Conservation (phyloP, 2,797 vertebrate species). For the Thunnus albacares region DNA sequence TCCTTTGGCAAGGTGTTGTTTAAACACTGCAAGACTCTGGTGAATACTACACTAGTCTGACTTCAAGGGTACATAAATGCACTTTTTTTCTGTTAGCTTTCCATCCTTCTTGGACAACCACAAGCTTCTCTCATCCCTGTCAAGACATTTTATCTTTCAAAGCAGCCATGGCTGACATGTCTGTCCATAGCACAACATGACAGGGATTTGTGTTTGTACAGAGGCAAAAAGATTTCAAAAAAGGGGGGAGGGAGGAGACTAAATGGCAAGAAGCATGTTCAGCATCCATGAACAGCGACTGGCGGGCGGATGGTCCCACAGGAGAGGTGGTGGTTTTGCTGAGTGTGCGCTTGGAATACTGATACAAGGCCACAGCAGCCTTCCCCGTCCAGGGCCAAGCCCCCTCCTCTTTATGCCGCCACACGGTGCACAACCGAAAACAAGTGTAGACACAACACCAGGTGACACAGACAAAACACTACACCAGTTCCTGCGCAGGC, state of each 20-base stretch:
- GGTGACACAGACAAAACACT: slow-evolving; percentile 46
- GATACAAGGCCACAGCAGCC: slow-evolving; percentile 65
- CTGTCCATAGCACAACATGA: slow-evolving; percentile 30
- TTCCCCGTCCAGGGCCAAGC: slow-evolving; percentile 30
- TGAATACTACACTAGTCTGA: not conserved
- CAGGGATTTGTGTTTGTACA: slow-evolving; percentile 62
- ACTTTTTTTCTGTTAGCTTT: not conserved
- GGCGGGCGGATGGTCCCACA: slow-evolving; percentile 72
- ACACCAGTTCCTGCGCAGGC: not conserved
- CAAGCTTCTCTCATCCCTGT: slow-evolving; percentile 8
- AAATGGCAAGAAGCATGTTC: slow-evolving; percentile 80
- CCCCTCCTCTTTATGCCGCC: slow-evolving; percentile 27
- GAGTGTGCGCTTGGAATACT: slow-evolving; percentile 84
- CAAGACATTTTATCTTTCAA: slow-evolving; percentile 28
- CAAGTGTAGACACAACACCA: slow-evolving; percentile 69
- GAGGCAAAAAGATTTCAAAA: slow-evolving; percentile 37
- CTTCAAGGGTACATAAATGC: not conserved
- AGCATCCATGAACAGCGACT: slow-evolving; percentile 77
- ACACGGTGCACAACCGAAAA: slow-evolving; percentile 35
- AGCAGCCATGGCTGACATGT: slow-evolving; percentile 27
- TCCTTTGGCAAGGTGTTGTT: slow-evolving; percentile 50
- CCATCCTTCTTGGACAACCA: slow-evolving; percentile 23
- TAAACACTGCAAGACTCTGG: slow-evolving; percentile 23
- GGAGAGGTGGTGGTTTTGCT: slow-evolving; percentile 77
- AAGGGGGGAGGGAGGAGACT: slow-evolving; percentile 48